These are phyloP conservation scores for Exaiptasia diaphana DNA, from an alignment of 64 coral and sea anemone species.

Conservation along the genomic window DNA sequence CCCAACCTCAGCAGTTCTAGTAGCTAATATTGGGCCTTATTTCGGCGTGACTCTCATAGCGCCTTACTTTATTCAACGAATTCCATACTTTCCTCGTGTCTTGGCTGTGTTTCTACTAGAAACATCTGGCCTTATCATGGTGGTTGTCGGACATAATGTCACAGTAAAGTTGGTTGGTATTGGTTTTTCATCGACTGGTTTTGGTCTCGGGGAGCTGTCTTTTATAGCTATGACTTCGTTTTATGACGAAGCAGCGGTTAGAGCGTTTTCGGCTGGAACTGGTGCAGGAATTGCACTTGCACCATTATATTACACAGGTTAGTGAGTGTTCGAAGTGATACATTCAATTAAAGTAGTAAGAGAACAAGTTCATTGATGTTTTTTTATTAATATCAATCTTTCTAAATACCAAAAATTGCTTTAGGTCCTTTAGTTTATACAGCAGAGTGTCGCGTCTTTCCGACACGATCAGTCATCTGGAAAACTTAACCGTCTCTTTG, in stretches of 20 bases:
- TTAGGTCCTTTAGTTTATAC: too few relatives aligned
- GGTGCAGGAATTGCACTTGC: slow-evolving; percentile 75
- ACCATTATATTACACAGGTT: slow-evolving; percentile 86
- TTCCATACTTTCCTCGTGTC: slow-evolving; percentile 71
- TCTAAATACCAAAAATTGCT: too few relatives aligned
- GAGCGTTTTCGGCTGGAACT: slow-evolving; percentile 73
- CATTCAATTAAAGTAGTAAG: not conserved
- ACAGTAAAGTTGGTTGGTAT: slow-evolving; percentile 59
- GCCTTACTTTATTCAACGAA: slow-evolving; percentile 76
- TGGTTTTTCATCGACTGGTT: slow-evolving; percentile 69
- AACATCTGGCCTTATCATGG: slow-evolving; percentile 51
- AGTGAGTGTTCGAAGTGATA: not conserved
- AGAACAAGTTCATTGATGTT: too few relatives aligned
- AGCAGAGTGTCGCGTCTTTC: too few relatives aligned
- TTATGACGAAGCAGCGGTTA: slow-evolving; percentile 70
- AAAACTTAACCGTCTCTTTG: too few relatives aligned
- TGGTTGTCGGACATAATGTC: slow-evolving; percentile 46
- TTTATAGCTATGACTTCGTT: slow-evolving; percentile 87
- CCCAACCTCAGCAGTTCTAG: slow-evolving; percentile 68
- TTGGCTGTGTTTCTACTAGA: slow-evolving; percentile 52
- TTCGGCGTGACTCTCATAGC: slow-evolving; percentile 63
- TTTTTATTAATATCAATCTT: too few relatives aligned
- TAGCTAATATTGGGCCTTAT: slow-evolving; percentile 84
- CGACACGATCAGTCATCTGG: too few relatives aligned
- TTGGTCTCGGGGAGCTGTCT: slow-evolving; percentile 79